phyloP scores from a whole-genome alignment of 2,888 invertebrate genomes.

The Melinopterus prodromus region DNA sequence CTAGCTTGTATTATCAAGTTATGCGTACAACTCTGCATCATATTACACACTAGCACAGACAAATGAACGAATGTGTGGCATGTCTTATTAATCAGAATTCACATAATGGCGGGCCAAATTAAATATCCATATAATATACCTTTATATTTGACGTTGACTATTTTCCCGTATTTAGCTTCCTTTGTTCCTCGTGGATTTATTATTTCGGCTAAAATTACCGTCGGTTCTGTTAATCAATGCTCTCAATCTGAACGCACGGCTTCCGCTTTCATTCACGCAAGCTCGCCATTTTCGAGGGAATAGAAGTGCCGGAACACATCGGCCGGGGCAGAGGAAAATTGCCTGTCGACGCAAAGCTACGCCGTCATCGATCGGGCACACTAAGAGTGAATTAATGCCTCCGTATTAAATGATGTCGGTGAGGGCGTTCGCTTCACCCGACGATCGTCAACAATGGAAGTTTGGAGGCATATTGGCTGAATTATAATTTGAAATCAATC shows the following conservation, averaged over 20 bases:
- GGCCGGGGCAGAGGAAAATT: neutral
- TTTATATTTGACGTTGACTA: neutral
- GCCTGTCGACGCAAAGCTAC: neutral
- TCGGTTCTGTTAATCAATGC: neutral
- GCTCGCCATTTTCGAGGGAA: neutral
- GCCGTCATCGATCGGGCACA: neutral
- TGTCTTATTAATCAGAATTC: no score
- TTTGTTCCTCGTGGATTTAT: neutral
- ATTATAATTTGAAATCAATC: neutral
- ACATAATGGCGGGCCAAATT: no score
- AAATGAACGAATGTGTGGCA: no score
- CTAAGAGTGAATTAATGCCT: conserved; percentile 4
- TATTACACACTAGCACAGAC: no score
- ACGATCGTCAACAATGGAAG: neutral
- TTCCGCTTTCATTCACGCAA: neutral
- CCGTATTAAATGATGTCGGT: neutral
- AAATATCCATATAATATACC: no score
- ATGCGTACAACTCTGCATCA: no score
- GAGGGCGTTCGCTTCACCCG: neutral
- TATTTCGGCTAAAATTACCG: neutral
- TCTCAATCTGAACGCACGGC: neutral
- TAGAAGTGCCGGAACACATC: neutral
- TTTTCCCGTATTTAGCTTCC: neutral
- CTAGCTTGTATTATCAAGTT: no score
- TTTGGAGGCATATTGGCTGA: neutral